phyloP scores from a whole-genome alignment of 2,888 invertebrate species.

The Leucophora obtusa region DNA sequence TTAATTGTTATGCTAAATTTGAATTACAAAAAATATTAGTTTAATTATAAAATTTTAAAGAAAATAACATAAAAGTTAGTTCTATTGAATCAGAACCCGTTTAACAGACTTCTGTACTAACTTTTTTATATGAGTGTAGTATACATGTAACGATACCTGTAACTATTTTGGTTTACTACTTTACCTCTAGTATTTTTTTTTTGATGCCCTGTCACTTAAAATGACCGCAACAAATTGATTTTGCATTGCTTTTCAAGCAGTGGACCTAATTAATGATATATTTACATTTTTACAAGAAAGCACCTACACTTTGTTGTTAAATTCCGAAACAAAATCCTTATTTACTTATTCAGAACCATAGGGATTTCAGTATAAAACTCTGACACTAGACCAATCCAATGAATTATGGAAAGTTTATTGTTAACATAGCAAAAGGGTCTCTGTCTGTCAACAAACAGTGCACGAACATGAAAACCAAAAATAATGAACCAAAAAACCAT shows the following conservation, averaged over 20 bases:
- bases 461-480: conserved; percentile 15
- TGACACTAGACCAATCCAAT: conserved; percentile 43
- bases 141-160: too few relatives aligned
- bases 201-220: background rate
- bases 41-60: too few relatives aligned
- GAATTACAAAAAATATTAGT: too few relatives aligned
- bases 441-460: conserved; percentile 41
- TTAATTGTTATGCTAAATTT: too few relatives aligned
- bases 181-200: too few relatives aligned
- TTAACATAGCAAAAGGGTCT: conserved; percentile 44
- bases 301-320: conserved; percentile 34
- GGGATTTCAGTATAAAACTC: background rate
- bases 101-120: too few relatives aligned
- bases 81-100: too few relatives aligned
- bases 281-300: conserved; percentile 32
- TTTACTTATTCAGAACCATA: background rate
- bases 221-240: conserved; percentile 41
- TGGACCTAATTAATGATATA: conserved; percentile 54
- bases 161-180: too few relatives aligned
- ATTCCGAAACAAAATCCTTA: background rate
- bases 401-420: conserved; percentile 60
- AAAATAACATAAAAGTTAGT: too few relatives aligned
- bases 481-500: conserved; percentile 39
- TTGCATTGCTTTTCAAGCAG: conserved; percentile 39
- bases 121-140: too few relatives aligned